A percentile compares a stretch with the other conserved stretches of the same genome.
These are phyloP conservation scores for Escarpia spicata DNA, from an alignment of 2,888 invertebrate genomes.

Conservation along the genomic window DNA sequence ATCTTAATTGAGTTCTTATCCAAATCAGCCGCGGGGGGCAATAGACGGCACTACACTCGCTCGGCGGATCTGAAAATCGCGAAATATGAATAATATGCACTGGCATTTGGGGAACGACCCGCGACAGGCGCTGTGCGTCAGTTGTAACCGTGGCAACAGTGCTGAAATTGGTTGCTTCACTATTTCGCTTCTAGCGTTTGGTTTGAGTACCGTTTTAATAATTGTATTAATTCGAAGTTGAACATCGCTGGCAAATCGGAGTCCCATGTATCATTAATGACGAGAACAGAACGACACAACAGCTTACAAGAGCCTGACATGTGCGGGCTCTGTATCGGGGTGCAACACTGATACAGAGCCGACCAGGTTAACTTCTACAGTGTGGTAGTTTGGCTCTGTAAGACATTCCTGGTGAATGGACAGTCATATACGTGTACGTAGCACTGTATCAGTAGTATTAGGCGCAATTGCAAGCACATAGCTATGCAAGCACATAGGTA, in stretches of 20 bases:
- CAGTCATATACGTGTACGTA: too few species aligned
- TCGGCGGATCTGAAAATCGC: neutral
- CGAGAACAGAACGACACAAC: neutral
- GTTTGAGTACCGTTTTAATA: conserved; percentile 12
- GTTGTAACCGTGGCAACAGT: neutral
- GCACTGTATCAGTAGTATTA: too few species aligned
- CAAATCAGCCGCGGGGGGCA: neutral
- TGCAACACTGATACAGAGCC: neutral
- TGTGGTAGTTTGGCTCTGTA: too few species aligned
- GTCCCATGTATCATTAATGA: neutral
- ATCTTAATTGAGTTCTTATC: conserved; percentile 8
- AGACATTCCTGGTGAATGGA: too few species aligned
- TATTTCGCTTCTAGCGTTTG: neutral
- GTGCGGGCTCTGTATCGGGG: neutral
- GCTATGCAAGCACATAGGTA: too few species aligned
- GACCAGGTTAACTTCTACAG: neutral
- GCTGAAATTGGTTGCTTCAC: neutral
- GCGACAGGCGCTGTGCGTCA: neutral
- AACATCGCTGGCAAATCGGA: neutral
- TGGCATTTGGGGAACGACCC: neutral
- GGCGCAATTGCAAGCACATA: too few species aligned
- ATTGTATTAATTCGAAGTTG: neutral
- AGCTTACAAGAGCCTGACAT: neutral
- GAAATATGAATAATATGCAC: conserved; percentile 16
- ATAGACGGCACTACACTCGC: neutral